Evolutionary conservation across 2,113 vertebrate species (phyloP), one percentile per base, ranked within the genome.

Genomic region (Trichechus manatus): DNA sequence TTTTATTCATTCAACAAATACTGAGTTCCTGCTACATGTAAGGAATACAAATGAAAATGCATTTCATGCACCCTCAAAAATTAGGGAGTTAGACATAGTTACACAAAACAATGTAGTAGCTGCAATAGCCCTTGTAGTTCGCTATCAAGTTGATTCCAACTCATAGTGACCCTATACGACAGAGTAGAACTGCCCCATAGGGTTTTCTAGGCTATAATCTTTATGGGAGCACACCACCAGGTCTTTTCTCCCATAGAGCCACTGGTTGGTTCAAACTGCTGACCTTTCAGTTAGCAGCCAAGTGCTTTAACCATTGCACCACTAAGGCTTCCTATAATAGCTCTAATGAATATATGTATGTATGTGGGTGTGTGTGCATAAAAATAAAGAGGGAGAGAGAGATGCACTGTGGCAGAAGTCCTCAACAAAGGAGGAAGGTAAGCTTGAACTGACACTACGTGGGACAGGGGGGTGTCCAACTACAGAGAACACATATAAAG

Each of bases 11-110:
- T 79, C 53, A 93, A 42, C 63, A 93, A 72, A 72, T n/a, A 79
- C 17, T 72, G 89, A 53, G 11, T 53, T 96, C 70, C 39, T 78
- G 36, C 36, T 83, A 75, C 5, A 29, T 53, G 50, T 53, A 63
- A 44, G n/a, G 56, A 89, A 93, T 39, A 93, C 31, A 88, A 33
- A 83, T 61, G 47, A 83, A 89, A 89, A 72, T 74, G 77, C 14
- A 80, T 85, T 79, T 93, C 44, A n/a, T 63, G 56, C 82, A 20
- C 47, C 50, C 27, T 93, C 56, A 78, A 84, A 78, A 77, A 82
- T 53, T 88, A 74, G 42, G 42, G 25, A 50, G 39, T 29, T 66
- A 70, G 59, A 82, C 25, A 39, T 13, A 36, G 5, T 79, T 39
- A 72, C 9, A 80, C 33, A 70, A 87, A 53, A 87, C 29, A 10